A percentile compares a stretch with the other conserved stretches of the same genome.
Evolutionary conservation across 2,113 vertebrate genomes (phyloP).

Genomic region (Guaruba guarouba): DNA sequence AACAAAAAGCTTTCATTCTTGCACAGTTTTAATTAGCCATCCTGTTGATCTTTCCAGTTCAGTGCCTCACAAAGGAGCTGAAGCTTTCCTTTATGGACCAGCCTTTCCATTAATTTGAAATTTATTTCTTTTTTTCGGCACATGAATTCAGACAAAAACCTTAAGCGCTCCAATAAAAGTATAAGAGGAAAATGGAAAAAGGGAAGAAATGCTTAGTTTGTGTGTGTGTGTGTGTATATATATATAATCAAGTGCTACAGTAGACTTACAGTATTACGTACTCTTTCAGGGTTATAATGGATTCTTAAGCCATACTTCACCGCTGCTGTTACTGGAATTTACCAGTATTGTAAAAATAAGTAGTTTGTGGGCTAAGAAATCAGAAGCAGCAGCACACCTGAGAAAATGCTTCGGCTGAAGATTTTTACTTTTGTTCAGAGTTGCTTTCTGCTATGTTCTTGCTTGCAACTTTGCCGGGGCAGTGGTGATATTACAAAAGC

Average conservation of each 20-base stretch:
- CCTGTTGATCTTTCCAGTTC: slow-evolving; percentile 43
- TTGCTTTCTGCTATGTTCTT: not conserved
- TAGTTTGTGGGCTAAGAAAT: not conserved
- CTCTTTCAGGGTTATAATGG: not conserved
- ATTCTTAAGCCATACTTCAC: not conserved
- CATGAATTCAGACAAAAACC: not conserved
- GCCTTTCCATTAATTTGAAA: not conserved
- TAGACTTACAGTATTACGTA: not conserved
- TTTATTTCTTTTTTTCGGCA: not conserved
- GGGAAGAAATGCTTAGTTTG: not conserved
- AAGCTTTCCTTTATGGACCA: not conserved
- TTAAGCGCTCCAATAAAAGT: not conserved
- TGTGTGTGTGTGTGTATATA: not conserved
- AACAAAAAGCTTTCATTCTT: slow-evolving; percentile 43
- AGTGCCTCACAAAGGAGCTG: not conserved
- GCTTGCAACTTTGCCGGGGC: not conserved
- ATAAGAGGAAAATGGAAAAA: not conserved
- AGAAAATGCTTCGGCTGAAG: not conserved
- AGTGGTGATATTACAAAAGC: not conserved
- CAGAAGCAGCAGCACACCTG: not conserved
- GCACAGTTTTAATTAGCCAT: slow-evolving; percentile 43
- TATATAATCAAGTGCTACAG: not conserved
- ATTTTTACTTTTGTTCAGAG: not conserved
- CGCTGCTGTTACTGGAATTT: not conserved
- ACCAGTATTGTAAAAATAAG: not conserved